Evolutionary conservation across 2,113 vertebrate genomes (phyloP), one percentile per base, ranked within the genome.

Genomic region (Gavialis gangeticus): DNA sequence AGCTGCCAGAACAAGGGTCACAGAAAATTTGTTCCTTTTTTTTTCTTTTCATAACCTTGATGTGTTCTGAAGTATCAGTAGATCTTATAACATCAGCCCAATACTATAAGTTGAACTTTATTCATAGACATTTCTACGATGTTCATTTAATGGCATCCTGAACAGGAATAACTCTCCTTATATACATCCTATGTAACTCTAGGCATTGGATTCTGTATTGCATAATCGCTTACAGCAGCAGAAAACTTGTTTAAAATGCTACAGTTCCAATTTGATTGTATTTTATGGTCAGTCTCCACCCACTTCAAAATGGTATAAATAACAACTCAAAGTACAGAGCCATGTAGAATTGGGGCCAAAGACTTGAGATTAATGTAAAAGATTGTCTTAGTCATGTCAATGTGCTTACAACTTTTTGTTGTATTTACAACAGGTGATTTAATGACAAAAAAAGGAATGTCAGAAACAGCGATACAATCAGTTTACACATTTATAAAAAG

Each of bases 361-460:
- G 3, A 37, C 19, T 88, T 11, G 18, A 2, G 55, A 60, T 46
- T 79, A 67, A 83, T 30, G 82, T 8, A 85, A 37, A 76, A 76
- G 55, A 27, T 56, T 82, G 63, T 9, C 73, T 34, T 80, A 85
- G 82, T 87, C 83, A 95, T 95, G 88, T 46, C 88, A 95, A 85
- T 90, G 90, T 96, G 91, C 84, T 92, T 93, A 90, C 94, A 85
- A 34, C 28, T 84, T 24, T 96, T 82, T 30, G 94, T 93, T 82
- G 86, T 87, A 75, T 77, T 94, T 90, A 90, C 67, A 90, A 91
- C 78, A 87, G 79, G 30, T 75, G 85, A 82, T 94, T 92, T 94
- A 94, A 93, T 64, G 58, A 93, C 8, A 67, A 30, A 67, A 66
- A 66, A n/a, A 5, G 34, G 2, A 82, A 64, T 89, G 80, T 27